Evolutionary conservation across 2,797 vertebrate genomes (phyloP).

Genomic region (Cynopterus sphinx): DNA sequence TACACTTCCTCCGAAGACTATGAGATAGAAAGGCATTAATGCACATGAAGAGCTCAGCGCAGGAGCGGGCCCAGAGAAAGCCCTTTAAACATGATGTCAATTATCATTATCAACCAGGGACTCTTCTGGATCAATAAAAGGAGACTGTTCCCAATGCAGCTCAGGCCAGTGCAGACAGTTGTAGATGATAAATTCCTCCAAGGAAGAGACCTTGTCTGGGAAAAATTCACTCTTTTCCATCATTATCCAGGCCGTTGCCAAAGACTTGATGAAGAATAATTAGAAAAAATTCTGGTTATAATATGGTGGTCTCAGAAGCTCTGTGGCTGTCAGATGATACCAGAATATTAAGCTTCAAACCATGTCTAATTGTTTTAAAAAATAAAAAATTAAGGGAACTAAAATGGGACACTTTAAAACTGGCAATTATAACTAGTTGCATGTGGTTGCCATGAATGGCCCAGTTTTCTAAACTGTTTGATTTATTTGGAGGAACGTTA

Average conservation of each 20-base stretch:
- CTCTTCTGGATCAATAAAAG: neutral
- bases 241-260: neutral
- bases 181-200: conserved; percentile 18
- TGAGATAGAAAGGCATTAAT: neutral
- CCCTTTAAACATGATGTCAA: neutral
- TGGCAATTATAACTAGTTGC: conserved; percentile 62
- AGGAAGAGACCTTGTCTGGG: neutral
- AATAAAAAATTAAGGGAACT: conserved; percentile 47
- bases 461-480: conserved; percentile 62
- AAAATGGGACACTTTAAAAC: conserved; percentile 74
- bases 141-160: neutral
- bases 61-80: neutral
- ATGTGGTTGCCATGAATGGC: conserved; percentile 66
- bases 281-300: conserved; percentile 23
- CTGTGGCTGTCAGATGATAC: conserved; percentile 25
- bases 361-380: conserved; percentile 63
- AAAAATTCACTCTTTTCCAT: conserved; percentile 28
- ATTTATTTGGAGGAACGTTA: conserved; percentile 73
- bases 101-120: neutral
- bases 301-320: neutral
- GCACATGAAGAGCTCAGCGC: neutral
- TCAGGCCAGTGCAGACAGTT: neutral
- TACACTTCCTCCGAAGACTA: neutral
- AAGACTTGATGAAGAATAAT: neutral
- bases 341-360: conserved; percentile 42